Evolutionary conservation across 2,797 vertebrate species (phyloP).

Genomic region (Neopelma chrysocephalum): DNA sequence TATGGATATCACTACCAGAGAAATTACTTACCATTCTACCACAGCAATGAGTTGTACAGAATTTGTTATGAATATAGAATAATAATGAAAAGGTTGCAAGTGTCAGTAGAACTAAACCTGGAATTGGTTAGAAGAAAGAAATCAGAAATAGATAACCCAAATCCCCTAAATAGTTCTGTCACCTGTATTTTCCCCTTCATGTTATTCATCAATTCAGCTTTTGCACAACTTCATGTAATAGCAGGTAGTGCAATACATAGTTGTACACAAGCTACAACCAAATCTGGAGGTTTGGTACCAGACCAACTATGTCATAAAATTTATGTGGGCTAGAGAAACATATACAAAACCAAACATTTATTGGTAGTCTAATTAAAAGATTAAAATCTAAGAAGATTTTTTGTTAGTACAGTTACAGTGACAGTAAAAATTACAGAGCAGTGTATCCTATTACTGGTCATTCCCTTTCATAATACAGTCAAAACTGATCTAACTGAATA

Average conservation of each 20-base stretch:
- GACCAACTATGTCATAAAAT: background rate
- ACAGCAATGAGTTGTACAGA: background rate
- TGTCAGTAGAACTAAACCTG: background rate
- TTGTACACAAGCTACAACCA: background rate
- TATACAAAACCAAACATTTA: background rate
- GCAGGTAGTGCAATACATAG: background rate
- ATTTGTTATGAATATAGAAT: background rate
- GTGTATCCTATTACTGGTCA: background rate
- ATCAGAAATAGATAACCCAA: background rate
- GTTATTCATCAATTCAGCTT: background rate
- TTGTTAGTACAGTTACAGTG: background rate
- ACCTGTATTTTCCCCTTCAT: background rate
- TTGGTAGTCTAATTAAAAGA: background rate
- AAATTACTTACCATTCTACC: background rate
- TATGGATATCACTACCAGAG: background rate
- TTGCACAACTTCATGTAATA: background rate
- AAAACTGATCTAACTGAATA: background rate
- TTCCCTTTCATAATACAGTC: background rate
- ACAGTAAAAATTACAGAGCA: background rate
- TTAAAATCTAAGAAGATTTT: background rate
- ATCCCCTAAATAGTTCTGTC: background rate
- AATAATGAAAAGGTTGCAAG: background rate
- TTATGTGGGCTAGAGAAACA: background rate
- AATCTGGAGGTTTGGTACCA: background rate
- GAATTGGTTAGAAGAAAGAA: background rate